Percentiles rank a stretch among this genome's conserved stretches.
Conservation (phyloP, 35 echinoderm and acorn worm species). For the Apostichopus parvimensis region DNA sequence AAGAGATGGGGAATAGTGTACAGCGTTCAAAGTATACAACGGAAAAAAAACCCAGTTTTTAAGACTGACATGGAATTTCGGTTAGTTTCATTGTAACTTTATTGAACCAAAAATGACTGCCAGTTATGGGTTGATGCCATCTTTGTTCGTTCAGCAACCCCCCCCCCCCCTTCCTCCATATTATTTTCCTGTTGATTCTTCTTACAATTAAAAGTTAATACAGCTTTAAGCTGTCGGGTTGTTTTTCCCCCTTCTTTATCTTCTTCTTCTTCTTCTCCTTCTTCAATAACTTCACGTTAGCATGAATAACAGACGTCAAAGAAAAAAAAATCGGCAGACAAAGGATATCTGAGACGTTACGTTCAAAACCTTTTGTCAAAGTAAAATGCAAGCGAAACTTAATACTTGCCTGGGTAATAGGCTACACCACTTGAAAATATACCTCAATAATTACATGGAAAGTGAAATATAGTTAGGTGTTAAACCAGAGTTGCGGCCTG, state of each 20-base stretch:
- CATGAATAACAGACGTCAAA: not conserved
- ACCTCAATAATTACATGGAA: not conserved
- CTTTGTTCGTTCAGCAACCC: too few relatives aligned
- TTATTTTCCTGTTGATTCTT: too few relatives aligned
- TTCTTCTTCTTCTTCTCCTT: not conserved
- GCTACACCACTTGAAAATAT: not conserved
- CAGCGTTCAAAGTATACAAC: too few relatives aligned
- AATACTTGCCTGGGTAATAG: not conserved
- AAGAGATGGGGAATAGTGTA: too few relatives aligned
- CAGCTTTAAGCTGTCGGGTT: not conserved
- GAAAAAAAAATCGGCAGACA: not conserved
- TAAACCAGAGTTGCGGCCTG: not conserved
- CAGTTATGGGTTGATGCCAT: too few relatives aligned
- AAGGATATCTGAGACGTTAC: not conserved
- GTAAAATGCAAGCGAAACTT: constrained; percentile 9
- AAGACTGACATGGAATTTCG: too few relatives aligned
- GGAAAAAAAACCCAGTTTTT: too few relatives aligned
- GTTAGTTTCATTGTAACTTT: too few relatives aligned
- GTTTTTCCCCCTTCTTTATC: not conserved
- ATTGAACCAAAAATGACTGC: too few relatives aligned
- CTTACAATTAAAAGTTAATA: too few relatives aligned
- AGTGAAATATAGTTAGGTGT: not conserved
- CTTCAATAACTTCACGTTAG: not conserved
- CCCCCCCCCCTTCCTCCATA: too few relatives aligned
- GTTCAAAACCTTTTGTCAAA: not conserved